Evolutionary conservation across 92 coral and sea anemone genomes (phyloP), one percentile per base, ranked within the genome.

Genomic region (Phenganax stokvisi): DNA sequence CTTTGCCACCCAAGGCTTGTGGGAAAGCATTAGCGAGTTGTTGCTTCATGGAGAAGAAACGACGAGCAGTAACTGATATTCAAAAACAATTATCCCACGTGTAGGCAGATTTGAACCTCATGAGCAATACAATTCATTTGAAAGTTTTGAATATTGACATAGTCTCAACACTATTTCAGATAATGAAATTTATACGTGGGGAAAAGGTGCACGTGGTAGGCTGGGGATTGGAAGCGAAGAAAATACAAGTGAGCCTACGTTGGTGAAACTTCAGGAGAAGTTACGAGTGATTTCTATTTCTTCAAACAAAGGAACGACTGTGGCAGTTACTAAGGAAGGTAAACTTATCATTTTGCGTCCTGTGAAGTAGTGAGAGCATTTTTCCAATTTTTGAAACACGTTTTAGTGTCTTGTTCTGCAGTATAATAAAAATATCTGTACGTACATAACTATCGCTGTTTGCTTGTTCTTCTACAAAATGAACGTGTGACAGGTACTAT

Each of bases 141-240:
- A 37, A 0, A 10, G 17, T 13, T 59, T 13, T 59, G 65, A n/a
- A 10, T 13, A 6, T n/a, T 64, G 47, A 68, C 12, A 10, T 30
- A 30, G 53, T 68, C 54, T 10, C 73, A 68, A 30, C 16, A 30
- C 47, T 68, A 30, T 12, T 68, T 68, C 37, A 79, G 90, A 90
- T 30, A 84, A 79, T 31, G 86, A 90, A 55, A 90, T 91, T 63
- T 94, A 86, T 88, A 79, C 91, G 0, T 94, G 97, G 97, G 98
- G 98, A 3, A 94, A 94, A 71, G 98, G 91, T 60, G 91, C 97
- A 8, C 87, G 98, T 4, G 98, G 98, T 9, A 88, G 98, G 6
- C 88, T 94, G 60, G 98, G 98, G 4, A 81, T 84, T 44, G 90
- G 87, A 8, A 68, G 84, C 51, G 97, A 94, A 66, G 89, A 87